Evolutionary conservation across 2,113 vertebrate genomes (phyloP), one percentile per base, ranked within the genome.

Genomic region (Oryzias javanicus): DNA sequence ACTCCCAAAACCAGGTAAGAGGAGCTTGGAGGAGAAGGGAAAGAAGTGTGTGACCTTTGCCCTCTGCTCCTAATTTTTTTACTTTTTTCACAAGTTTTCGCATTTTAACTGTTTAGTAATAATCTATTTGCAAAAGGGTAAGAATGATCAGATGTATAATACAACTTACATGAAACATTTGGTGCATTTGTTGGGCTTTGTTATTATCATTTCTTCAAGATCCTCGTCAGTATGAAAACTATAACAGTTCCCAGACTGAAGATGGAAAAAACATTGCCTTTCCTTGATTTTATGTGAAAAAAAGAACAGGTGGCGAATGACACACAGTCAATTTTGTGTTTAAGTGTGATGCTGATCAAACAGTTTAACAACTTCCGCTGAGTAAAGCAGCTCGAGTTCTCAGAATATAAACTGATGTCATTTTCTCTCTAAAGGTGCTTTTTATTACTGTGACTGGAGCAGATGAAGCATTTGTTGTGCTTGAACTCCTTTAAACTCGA

Each of bases 1-100:
- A n/a, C 18, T 22, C 25, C 46, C 49, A 53, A n/a, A 70, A 46
- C 80, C 81, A 86, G 83, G 86, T 88, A 88, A 82, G 82, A 44
- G 54, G 35, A 63, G 10, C 16, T 51, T 24, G 22, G n/a, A 2
- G 20, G 16, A 17, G 18, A 19, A 1, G 8, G 22, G 29, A 22
- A 42, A 35, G 6, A 65, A 55, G 2, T 6, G 12, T 49, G 35
- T 77, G 70, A 88, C 77, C 77, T 81, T 56, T 86, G 81, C 81
- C 83, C 81, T 73, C 7, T 72, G 10, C 40, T 56, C 18, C 14
- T 73, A 6, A 60, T 15, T 27, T 6, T 53, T 29, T 4, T n/a
- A 5, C 6, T 19, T 10, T 8, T 35, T 8, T 35, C 8, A 10
- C 0, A 35, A 4, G 4, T 19, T 13, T 46, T 47, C 12, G 2